Evolutionary conservation across 2,113 vertebrate genomes (phyloP).

Genomic region (Cephalopterus ornatus): DNA sequence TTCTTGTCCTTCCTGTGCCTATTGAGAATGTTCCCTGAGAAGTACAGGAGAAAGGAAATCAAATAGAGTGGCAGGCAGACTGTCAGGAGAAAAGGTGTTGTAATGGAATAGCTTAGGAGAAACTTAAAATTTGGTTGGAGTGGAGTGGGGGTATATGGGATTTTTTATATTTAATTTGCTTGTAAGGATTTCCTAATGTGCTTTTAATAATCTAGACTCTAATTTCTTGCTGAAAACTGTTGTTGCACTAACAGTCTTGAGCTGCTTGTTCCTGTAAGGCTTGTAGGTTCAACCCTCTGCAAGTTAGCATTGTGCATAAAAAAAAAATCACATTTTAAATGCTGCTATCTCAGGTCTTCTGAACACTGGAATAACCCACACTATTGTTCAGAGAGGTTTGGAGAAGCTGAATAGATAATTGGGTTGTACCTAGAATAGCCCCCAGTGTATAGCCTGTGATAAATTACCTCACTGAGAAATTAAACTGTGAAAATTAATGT

Average conservation of each 20-base stretch:
- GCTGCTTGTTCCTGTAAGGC: not conserved
- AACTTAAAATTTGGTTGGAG: not conserved
- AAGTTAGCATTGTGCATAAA: not conserved
- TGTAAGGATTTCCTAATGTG: not conserved
- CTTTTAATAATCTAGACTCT: not conserved
- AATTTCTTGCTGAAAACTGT: not conserved
- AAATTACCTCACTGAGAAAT: conserved; percentile 24
- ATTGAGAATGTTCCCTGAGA: not conserved
- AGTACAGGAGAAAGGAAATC: not conserved
- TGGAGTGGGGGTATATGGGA: not conserved
- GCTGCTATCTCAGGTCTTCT: not conserved
- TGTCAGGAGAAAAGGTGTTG: not conserved
- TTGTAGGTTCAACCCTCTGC: not conserved
- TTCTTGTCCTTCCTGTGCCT: not conserved
- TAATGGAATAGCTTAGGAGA: not conserved
- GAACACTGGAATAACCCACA: not conserved
- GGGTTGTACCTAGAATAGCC: not conserved
- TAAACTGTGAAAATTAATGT: not conserved
- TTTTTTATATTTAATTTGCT: not conserved
- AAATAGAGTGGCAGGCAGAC: not conserved
- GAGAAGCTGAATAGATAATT: not conserved
- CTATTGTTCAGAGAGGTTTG: not conserved
- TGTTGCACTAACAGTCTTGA: not conserved
- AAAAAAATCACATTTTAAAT: not conserved
- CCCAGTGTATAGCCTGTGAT: not conserved